phyloP scores from a whole-genome alignment of 2,113 vertebrate genomes.

The Athene cunicularia region DNA sequence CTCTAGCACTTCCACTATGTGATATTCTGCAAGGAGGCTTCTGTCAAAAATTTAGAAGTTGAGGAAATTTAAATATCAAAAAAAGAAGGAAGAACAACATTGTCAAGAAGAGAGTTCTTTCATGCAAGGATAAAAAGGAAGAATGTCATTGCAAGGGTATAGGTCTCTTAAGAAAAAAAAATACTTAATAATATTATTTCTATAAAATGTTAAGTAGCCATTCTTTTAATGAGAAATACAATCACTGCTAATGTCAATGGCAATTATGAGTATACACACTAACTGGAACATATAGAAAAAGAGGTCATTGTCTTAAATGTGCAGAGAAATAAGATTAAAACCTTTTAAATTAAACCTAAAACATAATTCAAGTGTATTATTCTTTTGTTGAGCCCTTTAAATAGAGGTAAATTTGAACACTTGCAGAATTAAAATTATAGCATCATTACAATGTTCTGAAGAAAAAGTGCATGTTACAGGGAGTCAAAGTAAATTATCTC shows the following conservation, averaged over 20 bases:
- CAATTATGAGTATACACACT: not conserved
- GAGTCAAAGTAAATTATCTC: not conserved
- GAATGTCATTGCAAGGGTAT: not conserved
- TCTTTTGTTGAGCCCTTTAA: not conserved
- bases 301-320: not conserved
- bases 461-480: not conserved
- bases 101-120: not conserved
- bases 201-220: not conserved
- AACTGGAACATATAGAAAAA: not conserved
- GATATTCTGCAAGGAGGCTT: not conserved
- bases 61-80: not conserved
- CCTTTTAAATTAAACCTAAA: not conserved
- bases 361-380: not conserved
- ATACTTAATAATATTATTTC: not conserved
- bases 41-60: not conserved
- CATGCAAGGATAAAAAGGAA: not conserved
- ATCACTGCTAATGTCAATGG: not conserved
- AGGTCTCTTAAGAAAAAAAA: not conserved
- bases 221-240: not conserved
- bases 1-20: not conserved
- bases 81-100: not conserved
- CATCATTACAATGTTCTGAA: not conserved
- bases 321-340: not conserved
- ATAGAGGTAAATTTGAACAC: not conserved
- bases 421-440: not conserved